A percentile compares a stretch with the other conserved stretches of the same genome.
Evolutionary conservation across 2,888 invertebrate genomes (phyloP).

Genomic region (Deilephila porcellus): DNA sequence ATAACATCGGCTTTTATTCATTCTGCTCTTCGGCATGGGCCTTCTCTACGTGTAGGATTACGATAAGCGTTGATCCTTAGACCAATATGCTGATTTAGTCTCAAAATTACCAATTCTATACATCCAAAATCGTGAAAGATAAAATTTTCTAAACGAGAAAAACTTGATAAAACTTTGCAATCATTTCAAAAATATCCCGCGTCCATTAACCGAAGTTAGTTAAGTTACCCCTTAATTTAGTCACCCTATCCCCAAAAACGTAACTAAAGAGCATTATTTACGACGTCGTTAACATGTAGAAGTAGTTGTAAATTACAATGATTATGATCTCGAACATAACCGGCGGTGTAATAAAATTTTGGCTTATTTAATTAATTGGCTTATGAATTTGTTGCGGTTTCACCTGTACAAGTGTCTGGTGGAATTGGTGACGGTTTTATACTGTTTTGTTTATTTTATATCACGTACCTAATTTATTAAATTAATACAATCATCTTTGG

Average conservation of each 20-base stretch:
- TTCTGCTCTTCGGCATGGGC: too few relatives aligned
- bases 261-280: conserved; percentile 59
- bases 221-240: conserved; percentile 37
- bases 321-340: conserved; percentile 53
- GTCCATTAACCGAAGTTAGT: conserved; percentile 37
- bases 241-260: conserved; percentile 21
- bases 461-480: too few relatives aligned
- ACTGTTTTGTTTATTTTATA: not conserved
- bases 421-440: not conserved
- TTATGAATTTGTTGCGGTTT: not conserved
- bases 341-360: conserved; percentile 49
- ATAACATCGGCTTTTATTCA: too few relatives aligned
- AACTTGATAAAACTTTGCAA: too few relatives aligned
- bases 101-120: too few relatives aligned
- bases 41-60: too few relatives aligned
- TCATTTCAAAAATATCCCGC: not conserved
- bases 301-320: conserved; percentile 64
- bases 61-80: too few relatives aligned
- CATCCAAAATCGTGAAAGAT: too few relatives aligned
- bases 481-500: too few relatives aligned
- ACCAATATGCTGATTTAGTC: too few relatives aligned
- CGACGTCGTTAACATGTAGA: conserved; percentile 67
- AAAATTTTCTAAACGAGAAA: too few relatives aligned
- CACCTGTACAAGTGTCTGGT: not conserved
- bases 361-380: conserved; percentile 47